phyloP scores from a whole-genome alignment of 2,113 vertebrate species.

The Sinocyclocheilus anshuiensis region DNA sequence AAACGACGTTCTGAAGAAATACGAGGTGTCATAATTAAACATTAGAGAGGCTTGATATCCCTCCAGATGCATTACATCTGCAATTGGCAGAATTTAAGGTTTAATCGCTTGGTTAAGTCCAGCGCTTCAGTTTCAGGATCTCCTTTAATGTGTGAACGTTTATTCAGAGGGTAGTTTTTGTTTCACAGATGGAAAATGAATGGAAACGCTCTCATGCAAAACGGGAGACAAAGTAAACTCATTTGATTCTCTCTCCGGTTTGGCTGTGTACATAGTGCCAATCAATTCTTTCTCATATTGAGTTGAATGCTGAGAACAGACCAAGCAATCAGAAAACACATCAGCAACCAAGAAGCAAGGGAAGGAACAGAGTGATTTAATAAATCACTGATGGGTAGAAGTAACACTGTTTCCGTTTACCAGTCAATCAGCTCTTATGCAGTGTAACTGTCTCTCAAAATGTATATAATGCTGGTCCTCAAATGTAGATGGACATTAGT shows the following conservation, averaged over 20 bases:
- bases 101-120: constrained; percentile 11
- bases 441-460: neutral
- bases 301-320: neutral
- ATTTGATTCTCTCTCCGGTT: constrained; percentile 11
- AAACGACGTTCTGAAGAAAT: constrained; percentile 5
- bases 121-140: neutral
- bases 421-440: neutral
- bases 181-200: neutral
- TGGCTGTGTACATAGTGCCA: constrained; percentile 26
- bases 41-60: constrained; percentile 28
- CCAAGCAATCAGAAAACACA: constrained; percentile 29
- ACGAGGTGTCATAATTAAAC: constrained; percentile 43
- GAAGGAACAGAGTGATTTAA: constrained; percentile 16
- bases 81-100: constrained; percentile 29
- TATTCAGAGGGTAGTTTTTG: neutral
- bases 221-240: constrained; percentile 33
- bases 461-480: neutral
- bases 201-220: constrained; percentile 31
- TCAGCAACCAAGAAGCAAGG: neutral
- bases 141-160: constrained; percentile 8
- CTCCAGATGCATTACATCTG: constrained; percentile 36
- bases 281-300: constrained; percentile 18
- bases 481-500: neutral
- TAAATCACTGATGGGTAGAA: constrained; percentile 2
- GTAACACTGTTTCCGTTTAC: neutral